Evolutionary conservation across 1,140 invertebrate genomes (phyloP).

Genomic region (Lepidurus apus): DNA sequence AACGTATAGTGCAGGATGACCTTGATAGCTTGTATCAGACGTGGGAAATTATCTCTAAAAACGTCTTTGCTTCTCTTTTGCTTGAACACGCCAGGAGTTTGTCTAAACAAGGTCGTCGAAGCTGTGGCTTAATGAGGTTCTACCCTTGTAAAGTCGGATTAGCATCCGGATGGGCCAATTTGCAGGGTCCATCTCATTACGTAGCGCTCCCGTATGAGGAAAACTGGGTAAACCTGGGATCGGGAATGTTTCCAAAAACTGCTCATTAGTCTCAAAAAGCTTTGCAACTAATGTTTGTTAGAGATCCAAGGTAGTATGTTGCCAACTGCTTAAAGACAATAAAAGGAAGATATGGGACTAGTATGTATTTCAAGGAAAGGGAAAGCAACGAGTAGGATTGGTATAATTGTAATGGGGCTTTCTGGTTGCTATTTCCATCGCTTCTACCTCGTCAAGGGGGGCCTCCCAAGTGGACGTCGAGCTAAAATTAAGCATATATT

Average conservation of each 20-base stretch:
- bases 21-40: too few species aligned
- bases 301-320: neutral
- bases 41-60: too few species aligned
- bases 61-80: too few species aligned
- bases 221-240: neutral
- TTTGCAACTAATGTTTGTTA: neutral
- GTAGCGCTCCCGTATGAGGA: neutral
- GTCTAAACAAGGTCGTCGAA: too few species aligned
- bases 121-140: neutral
- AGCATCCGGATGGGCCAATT: neutral
- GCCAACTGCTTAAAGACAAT: neutral
- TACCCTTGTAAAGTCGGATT: neutral
- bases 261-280: neutral
- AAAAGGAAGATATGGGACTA: neutral
- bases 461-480: conserved; percentile 13
- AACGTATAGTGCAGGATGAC: too few species aligned
- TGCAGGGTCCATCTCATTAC: neutral
- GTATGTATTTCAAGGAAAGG: neutral
- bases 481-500: conserved; percentile 16
- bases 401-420: neutral
- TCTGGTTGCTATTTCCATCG: neutral
- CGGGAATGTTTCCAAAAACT: neutral
- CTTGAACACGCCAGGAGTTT: too few species aligned
- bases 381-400: neutral
- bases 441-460: conserved; percentile 8